phyloP scores from a whole-genome alignment of 2,888 invertebrate genomes.

The Ormia ochracea region DNA sequence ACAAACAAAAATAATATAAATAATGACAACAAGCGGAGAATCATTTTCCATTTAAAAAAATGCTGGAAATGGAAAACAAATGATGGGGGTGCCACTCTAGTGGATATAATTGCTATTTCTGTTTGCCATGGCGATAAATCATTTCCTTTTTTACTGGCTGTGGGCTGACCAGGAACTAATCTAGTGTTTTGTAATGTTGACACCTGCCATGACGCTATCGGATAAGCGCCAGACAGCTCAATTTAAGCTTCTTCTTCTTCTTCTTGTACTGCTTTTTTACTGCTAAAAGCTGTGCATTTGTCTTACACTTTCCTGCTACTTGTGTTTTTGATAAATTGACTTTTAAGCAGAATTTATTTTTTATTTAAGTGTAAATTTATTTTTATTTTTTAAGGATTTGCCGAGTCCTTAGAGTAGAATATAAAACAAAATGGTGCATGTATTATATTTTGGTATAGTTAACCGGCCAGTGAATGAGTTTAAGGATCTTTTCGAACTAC shows the following conservation, averaged over 20 bases:
- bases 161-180: not conserved
- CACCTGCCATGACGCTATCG: not conserved
- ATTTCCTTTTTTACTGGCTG: constrained; percentile 43
- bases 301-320: no score
- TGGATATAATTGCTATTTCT: constrained; percentile 40
- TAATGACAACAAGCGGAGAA: no score
- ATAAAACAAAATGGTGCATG: no score
- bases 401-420: no score
- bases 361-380: no score
- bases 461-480: no score
- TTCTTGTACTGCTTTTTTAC: not conserved
- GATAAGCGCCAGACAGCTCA: not conserved
- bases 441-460: no score
- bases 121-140: constrained; percentile 26
- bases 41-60: not conserved
- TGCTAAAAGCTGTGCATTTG: not conserved
- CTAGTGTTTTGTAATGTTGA: not conserved
- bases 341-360: no score
- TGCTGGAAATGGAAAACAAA: constrained; percentile 13
- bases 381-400: no score
- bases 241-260: not conserved
- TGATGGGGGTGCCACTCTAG: constrained; percentile 32
- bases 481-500: no score
- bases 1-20: not conserved
- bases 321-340: no score